Evolutionary conservation across 2,113 vertebrate genomes (phyloP).

Genomic region (Xiphias gladius): DNA sequence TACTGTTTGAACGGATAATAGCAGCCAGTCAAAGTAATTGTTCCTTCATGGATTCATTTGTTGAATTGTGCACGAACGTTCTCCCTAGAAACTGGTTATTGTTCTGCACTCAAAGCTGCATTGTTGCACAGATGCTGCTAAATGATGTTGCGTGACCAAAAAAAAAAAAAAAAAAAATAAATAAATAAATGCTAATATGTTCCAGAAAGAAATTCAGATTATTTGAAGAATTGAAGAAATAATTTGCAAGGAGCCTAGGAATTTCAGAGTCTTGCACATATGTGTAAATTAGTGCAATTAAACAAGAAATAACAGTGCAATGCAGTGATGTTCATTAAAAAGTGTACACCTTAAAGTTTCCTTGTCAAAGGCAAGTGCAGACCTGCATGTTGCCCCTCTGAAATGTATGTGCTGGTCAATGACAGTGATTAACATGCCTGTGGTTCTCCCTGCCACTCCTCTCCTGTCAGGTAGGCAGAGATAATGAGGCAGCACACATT

Average conservation of each 20-base stretch:
- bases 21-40: slow-evolving; percentile 72
- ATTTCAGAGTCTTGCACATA: not conserved
- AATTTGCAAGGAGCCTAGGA: slow-evolving; percentile 2
- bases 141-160: slow-evolving; percentile 45
- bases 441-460: slow-evolving; percentile 44
- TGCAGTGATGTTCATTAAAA: slow-evolving; percentile 10
- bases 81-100: slow-evolving; percentile 63
- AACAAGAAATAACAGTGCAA: slow-evolving; percentile 14
- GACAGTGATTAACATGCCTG: slow-evolving; percentile 59
- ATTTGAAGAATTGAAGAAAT: slow-evolving; percentile 2
- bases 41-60: slow-evolving; percentile 72
- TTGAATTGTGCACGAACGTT: slow-evolving; percentile 48
- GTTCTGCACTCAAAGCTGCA: slow-evolving; percentile 54
- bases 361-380: slow-evolving; percentile 15
- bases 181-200: slow-evolving; percentile 15
- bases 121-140: slow-evolving; percentile 49
- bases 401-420: slow-evolving; percentile 57
- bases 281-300: not conserved
- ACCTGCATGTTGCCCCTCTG: slow-evolving; percentile 21
- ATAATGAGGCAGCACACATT: slow-evolving; percentile 58
- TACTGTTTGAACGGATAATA: slow-evolving; percentile 77
- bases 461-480: slow-evolving; percentile 46
- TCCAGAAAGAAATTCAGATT: slow-evolving; percentile 21
- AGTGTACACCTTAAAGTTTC: slow-evolving; percentile 10
- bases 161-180: slow-evolving; percentile 17